phyloP scores from a whole-genome alignment of 2,113 vertebrate species.

The Semicossyphus pulcher region DNA sequence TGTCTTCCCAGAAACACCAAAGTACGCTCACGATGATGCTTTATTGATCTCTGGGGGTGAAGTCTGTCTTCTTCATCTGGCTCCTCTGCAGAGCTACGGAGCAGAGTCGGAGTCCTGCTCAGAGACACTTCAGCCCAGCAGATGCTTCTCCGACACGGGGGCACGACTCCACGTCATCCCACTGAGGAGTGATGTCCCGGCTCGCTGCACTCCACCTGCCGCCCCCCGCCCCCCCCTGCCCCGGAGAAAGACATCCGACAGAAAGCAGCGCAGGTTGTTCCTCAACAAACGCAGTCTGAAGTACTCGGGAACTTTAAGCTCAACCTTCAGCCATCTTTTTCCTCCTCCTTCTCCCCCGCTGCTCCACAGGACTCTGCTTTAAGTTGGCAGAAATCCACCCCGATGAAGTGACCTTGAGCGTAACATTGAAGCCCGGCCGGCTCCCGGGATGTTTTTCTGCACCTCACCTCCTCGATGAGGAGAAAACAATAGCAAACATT shows the following conservation, averaged over 20 bases:
- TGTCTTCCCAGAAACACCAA: slow-evolving; percentile 34
- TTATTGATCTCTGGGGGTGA: slow-evolving; percentile 43
- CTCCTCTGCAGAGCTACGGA: background rate
- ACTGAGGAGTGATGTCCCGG: slow-evolving; percentile 4
- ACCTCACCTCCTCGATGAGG: slow-evolving; percentile 17
- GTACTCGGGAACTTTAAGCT: background rate
- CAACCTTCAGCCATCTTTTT: background rate
- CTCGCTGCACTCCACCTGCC: slow-evolving; percentile 17
- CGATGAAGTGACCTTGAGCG: slow-evolving; percentile 41
- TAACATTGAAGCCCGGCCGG: slow-evolving; percentile 16
- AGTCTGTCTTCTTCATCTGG: slow-evolving; percentile 16
- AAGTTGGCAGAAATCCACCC: slow-evolving; percentile 39
- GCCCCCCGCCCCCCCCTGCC: background rate
- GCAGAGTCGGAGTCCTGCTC: background rate
- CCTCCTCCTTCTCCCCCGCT: background rate
- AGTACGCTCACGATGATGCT: slow-evolving; percentile 29
- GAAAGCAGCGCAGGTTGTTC: background rate
- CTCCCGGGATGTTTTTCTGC: slow-evolving; percentile 27
- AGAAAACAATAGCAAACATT: background rate
- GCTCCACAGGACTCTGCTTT: background rate
- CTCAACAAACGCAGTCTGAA: background rate
- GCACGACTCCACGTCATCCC: slow-evolving; percentile 14
- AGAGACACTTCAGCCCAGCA: slow-evolving; percentile 4
- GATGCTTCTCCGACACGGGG: slow-evolving; percentile 21
- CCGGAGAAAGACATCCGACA: background rate